Evolutionary conservation across 2,113 vertebrate genomes (phyloP), one percentile per base, ranked within the genome.

Genomic region (Lophius piscatorius): DNA sequence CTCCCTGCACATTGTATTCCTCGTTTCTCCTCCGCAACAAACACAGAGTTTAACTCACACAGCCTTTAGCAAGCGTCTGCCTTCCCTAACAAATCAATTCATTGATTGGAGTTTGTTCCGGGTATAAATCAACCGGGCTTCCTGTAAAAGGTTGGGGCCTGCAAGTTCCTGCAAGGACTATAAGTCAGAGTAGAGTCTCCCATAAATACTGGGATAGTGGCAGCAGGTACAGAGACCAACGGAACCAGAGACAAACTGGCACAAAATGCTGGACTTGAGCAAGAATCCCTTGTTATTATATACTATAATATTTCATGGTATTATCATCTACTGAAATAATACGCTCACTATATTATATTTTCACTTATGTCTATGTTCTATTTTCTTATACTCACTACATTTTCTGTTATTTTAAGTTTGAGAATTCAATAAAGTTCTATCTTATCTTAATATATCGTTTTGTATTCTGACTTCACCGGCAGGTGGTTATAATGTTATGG

Each of bases 41-140:
- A 73, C 57, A 69, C 4, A 14, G 62, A 72, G 29, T 82, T 72
- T 68, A 80, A 73, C 72, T 74, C 54, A 52, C 63, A 57, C 51
- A 50, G 51, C 74, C 55, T 41, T 78, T 49, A 44, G 59, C 39
- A 54, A 73, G 48, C 52, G 4, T 18, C 33, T 6, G 22, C 59
- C 54, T 46, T 52, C 65, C 64, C 63, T 69, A 72, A 78, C 76
- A 84, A 79, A 80, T 78, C 57, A 71, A 56, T 54, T 71, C 60
- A 84, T 80, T 76, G 83, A 81, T 80, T 63, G 45, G 51, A 60
- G 33, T 41, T 63, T 62, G 61, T 76, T 51, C 33, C 24, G 65
- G 44, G 73, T 62, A 61, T 83, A 77, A 74, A 76, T 77, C 72
- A 79, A 60, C 63, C 64, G 58, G 39, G 55, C 58, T 63, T 22